Evolutionary conservation across 1,140 invertebrate species (phyloP).

Genomic region (Macrobrachium rosenbergii): DNA sequence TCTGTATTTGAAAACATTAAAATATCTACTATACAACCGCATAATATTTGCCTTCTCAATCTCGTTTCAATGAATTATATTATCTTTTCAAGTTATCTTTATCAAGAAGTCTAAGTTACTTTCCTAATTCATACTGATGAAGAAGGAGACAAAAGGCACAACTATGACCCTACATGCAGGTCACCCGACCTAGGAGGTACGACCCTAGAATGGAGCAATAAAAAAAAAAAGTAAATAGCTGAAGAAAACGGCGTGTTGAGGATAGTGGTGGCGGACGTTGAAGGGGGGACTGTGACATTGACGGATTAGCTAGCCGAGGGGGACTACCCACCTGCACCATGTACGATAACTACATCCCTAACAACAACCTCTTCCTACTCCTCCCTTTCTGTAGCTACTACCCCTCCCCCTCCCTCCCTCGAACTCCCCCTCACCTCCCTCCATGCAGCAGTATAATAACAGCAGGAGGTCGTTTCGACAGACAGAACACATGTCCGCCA

Average conservation of each 20-base stretch:
- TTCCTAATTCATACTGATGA: no score
- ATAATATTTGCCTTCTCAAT: no score
- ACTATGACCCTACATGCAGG: no score
- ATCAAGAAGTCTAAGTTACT: no score
- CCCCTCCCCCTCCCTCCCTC: slow-evolving; percentile 10
- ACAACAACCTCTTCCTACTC: background rate
- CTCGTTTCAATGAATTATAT: no score
- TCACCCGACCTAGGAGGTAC: no score
- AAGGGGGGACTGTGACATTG: slow-evolving; percentile 58
- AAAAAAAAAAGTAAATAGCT: slow-evolving; percentile 44
- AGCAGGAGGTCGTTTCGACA: background rate
- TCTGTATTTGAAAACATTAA: no score
- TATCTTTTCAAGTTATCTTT: no score
- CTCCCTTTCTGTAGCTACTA: slow-evolving; percentile 22
- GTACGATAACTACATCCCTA: slow-evolving; percentile 45
- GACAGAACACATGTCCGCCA: no score
- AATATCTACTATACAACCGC: no score
- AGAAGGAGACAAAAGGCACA: no score
- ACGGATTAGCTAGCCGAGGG: slow-evolving; percentile 56
- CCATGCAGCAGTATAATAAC: slow-evolving; percentile 13
- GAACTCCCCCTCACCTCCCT: background rate
- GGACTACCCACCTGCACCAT: slow-evolving; percentile 44
- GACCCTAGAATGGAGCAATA: no score
- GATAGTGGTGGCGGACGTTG: slow-evolving; percentile 38
- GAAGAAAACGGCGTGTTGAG: slow-evolving; percentile 45